Base-by-base conservation (phyloP, 1,140 invertebrate species). In the Macrostomum lignano region DNA sequence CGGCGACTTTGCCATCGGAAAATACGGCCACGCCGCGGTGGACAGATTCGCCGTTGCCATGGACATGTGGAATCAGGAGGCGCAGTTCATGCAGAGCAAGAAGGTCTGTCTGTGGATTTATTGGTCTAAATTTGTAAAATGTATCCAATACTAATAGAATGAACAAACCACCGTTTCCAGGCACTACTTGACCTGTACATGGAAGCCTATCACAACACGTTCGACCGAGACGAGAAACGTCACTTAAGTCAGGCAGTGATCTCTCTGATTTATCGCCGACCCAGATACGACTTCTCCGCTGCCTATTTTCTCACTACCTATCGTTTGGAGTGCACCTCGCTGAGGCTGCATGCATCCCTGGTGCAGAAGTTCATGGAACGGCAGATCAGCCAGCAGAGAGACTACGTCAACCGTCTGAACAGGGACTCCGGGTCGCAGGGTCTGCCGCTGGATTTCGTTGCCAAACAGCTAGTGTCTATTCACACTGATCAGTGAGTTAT, bases 141-240 rank as follows among this genome's bases (percentile, higher is more conserved):
- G 52, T 36, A n/a, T n/a, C n/a, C n/a, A n/a, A n/a, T n/a, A n/a
- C n/a, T n/a, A n/a, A n/a, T n/a, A n/a, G n/a, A n/a, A n/a, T n/a
- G n/a, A n/a, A n/a, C n/a, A n/a, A n/a, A n/a, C n/a, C n/a, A n/a
- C n/a, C n/a, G n/a, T n/a, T n/a, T n/a, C n/a, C n/a, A n/a, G n/a
- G n/a, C 56, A 51, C 36, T 58, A 26, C 11, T 58, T 11, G 51
- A 56, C 31, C 53, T 52, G 35, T 58, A 55, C 38, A 39, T 46
- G 32, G 53, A 58, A 34, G 51, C 50, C 0, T 58, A 58, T 34
- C 48, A 52, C 21, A 48, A 58, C 40, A 46, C 54, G 15, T 49
- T 48, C 43, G 52, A 58, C 26, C 40, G 48, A 33, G 51, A 54
- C 34, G 55, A 56, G 39, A 46, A 45, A 24, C 40, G 50, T 15